These are phyloP conservation scores for Onthophagus sagittarius DNA, from an alignment of 2,888 invertebrate genomes.

Conservation along the genomic window DNA sequence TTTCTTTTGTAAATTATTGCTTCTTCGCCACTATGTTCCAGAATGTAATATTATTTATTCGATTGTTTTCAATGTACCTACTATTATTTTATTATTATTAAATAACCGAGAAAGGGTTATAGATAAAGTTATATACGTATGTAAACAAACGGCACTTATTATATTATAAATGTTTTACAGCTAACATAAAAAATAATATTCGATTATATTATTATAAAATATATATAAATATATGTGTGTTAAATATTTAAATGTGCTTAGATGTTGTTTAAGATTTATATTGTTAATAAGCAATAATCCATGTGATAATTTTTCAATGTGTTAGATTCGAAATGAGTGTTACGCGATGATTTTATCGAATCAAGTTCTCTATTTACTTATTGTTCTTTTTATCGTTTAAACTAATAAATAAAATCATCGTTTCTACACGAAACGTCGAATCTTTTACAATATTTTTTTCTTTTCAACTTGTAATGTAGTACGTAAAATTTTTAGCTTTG, in stretches of 20 bases:
- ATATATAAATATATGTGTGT: slow-evolving; percentile 1
- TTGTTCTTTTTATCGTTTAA: slow-evolving; percentile 14
- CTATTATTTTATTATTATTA: neutral
- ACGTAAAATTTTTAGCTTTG: slow-evolving; percentile 8
- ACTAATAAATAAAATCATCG: slow-evolving; percentile 15
- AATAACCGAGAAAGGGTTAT: neutral
- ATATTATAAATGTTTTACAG: neutral
- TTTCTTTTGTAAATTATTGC: neutral
- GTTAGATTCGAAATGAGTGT: neutral
- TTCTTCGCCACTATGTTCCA: neutral
- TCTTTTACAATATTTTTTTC: slow-evolving; percentile 5
- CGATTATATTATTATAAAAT: neutral
- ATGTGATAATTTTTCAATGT: slow-evolving; percentile 30
- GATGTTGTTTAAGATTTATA: slow-evolving; percentile 20
- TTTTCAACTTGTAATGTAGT: slow-evolving; percentile 10
- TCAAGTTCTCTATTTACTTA: slow-evolving; percentile 5
- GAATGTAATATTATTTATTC: neutral
- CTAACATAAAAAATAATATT: neutral
- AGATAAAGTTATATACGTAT: neutral
- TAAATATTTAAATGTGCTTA: slow-evolving; percentile 6
- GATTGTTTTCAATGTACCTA: neutral
- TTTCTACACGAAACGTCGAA: neutral
- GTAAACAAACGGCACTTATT: neutral
- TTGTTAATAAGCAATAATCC: slow-evolving; percentile 35
- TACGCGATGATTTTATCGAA: neutral